Evolutionary conservation across 1,140 invertebrate genomes (phyloP), one percentile per base, ranked within the genome.

Genomic region (Teleopsis dalmanni): DNA sequence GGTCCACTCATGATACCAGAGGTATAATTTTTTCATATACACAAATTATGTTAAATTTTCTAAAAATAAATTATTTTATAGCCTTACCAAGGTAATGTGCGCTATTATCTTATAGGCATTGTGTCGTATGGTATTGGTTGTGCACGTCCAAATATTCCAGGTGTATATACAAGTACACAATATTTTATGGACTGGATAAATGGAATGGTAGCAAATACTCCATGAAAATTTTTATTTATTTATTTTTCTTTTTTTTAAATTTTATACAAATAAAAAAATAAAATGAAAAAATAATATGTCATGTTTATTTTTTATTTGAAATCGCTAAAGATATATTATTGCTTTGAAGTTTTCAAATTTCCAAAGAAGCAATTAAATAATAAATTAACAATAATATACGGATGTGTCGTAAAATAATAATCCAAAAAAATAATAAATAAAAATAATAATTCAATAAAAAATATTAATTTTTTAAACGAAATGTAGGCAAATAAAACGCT

Each of bases 1-100:
- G 89, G 89, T 16, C 87, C 89, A 1, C 59, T 92, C 4, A 88
- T 91, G 84, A 63, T 71, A 18, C 74, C 73, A 19, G 65, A 71
- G 42, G 54, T 56, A 38, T 8, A n/a, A 85, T 18, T 10, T n/a
- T 27, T 27, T 22, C 44, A 3, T 18, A 16, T 37, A 33, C 5
- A 6, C 2, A 4, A n/a, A 19, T n/a, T 9, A 48, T 8, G 25
- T 31, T 13, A 7, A 25, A 47, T 6, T 27, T 26, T 4, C 11
- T 26, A 23, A n/a, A 33, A 25, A 1, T 19, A 7, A 21, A 13
- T 4, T 41, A n/a, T 10, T 37, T 34, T 36, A 11, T 27, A 53
- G 52, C 51, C 54, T 3, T 54, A 64, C 27, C 33, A 35, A 1
- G 52, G 51, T 21, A 38, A 51, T 26, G 23, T 55, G 7, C 47